Base-by-base conservation (phyloP, 2,113 vertebrate genomes). In the Bos indicus region DNA sequence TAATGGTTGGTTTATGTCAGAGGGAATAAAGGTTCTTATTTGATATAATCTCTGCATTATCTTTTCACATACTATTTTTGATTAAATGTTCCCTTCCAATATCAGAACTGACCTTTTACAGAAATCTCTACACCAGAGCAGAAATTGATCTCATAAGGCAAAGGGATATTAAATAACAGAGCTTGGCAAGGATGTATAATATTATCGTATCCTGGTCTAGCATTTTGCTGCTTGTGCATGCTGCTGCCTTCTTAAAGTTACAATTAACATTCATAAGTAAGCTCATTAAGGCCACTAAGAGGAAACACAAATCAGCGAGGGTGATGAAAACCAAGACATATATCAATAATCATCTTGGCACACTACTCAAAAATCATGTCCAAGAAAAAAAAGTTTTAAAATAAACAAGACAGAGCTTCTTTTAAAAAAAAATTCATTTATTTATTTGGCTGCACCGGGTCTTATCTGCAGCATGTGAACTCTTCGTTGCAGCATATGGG, bases 31-130 rank as follows among this genome's bases (percentile, higher is more conserved):
- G 60, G 87, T 95, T 97, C 97, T 97, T 97, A 96, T 97, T 94
- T 97, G 96, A 97, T 97, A 62, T 94, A 97, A 98, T 85, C 96
- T 85, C 51, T 96, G 88, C 28, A 94, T 95, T 98, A 97, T 51
- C 30, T 98, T 98, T 96, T 96, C 81, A 94, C 89, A 67, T 95
- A 98, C 4, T 52, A 94, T 46, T 7, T 97, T 98, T 90, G 95
- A 98, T 98, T 80, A 98, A 97, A 98, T 97, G 84, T 84, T 98
- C 94, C 15, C 43, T 97, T 97, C 91, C 78, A 94, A 85, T 96
- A 98, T 98, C 93, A 96, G 90, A 97, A 96, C 90, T 95, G 91
- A 95, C 97, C 97, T 67, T 98, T 98, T 98, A 54, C 89, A 93
- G 95, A 96, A 97, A 98, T 97, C 94, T 92, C 95, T 86, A 67